phyloP scores from a whole-genome alignment of 2,113 vertebrate species.

The Sitta europaea region DNA sequence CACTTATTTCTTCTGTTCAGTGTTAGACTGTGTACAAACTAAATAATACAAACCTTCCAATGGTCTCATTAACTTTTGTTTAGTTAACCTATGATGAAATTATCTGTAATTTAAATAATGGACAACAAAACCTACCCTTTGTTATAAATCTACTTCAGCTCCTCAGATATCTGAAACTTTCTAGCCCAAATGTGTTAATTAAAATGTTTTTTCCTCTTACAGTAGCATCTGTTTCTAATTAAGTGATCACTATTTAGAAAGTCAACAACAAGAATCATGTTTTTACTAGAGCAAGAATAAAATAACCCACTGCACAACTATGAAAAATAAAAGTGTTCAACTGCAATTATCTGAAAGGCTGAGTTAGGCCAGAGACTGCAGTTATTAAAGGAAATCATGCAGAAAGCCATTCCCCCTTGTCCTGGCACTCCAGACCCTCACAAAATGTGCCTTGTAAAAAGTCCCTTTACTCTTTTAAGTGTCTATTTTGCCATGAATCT shows the following conservation, averaged over 20 bases:
- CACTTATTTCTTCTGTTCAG: background rate
- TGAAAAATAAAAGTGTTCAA: constrained; percentile 47
- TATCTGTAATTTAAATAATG: background rate
- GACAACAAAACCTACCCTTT: background rate
- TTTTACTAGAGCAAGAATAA: constrained; percentile 42
- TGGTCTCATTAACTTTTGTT: background rate
- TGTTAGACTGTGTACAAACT: background rate
- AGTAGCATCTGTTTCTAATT: constrained; percentile 68
- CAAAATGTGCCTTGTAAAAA: background rate
- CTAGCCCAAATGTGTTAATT: constrained; percentile 55
- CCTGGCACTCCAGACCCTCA: accelerated
- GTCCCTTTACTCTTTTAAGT: background rate
- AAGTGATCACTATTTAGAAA: constrained; percentile 56
- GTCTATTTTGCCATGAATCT: constrained; percentile 1
- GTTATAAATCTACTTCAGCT: background rate
- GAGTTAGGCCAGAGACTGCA: constrained; percentile 11
- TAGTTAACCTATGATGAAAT: background rate
- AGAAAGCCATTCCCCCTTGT: constrained; percentile 5
- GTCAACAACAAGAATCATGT: constrained; percentile 42
- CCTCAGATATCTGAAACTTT: constrained; percentile 25
- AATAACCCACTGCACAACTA: constrained; percentile 20
- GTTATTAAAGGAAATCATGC: constrained; percentile 46
- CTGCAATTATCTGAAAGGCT: constrained; percentile 31
- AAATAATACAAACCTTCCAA: background rate
- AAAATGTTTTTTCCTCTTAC: constrained; percentile 45